These are phyloP conservation scores for Linurgus olivaceus DNA, from an alignment of 2,797 vertebrate species.

Conservation along the genomic window DNA sequence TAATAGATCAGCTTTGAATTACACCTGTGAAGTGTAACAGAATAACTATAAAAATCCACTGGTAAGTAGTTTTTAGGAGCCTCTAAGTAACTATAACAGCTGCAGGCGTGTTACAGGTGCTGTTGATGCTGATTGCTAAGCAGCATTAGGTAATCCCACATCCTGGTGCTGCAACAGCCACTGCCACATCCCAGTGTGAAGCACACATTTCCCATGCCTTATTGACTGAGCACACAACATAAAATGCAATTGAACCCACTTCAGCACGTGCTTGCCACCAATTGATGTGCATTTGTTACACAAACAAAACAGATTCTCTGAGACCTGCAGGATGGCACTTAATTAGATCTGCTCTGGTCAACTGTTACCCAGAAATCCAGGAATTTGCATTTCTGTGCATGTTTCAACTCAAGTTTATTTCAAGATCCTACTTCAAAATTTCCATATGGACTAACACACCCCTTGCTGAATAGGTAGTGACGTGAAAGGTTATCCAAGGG, in stretches of 20 bases:
- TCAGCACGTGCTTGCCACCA: background rate
- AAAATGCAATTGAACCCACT: background rate
- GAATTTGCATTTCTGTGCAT: background rate
- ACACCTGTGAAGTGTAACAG: background rate
- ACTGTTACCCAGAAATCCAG: background rate
- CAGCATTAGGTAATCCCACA: background rate
- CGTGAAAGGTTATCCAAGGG: background rate
- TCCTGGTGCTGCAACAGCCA: background rate
- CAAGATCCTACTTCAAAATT: background rate
- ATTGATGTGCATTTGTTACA: background rate
- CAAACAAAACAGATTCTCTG: background rate
- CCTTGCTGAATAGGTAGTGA: background rate
- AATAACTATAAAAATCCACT: constrained; percentile 11
- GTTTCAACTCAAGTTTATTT: background rate
- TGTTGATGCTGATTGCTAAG: background rate
- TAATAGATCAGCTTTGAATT: constrained; percentile 18
- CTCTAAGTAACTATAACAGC: background rate
- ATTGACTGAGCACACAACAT: background rate
- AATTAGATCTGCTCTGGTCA: constrained; percentile 2
- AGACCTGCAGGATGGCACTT: background rate
- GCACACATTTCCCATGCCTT: background rate
- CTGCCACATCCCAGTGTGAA: background rate
- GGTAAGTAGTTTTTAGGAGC: background rate
- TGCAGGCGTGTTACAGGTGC: background rate
- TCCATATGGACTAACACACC: background rate